Percentiles rank a stretch among this genome's conserved stretches.
These are phyloP conservation scores for Bufo gargarizans DNA, from an alignment of 2,113 vertebrate species.

Conservation along the genomic window DNA sequence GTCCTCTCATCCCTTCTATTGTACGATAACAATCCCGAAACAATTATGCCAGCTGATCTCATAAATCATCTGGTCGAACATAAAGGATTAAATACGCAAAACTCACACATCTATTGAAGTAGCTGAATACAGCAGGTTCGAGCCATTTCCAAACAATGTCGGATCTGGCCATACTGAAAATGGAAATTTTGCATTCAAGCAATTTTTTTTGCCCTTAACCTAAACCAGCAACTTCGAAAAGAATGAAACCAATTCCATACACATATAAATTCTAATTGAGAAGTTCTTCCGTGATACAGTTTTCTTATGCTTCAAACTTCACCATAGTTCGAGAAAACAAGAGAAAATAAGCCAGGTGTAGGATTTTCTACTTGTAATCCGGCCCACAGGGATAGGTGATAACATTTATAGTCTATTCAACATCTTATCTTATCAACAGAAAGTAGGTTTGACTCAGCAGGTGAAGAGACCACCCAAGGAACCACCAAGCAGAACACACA, in stretches of 20 bases:
- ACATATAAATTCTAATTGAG: background rate
- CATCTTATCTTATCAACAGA: background rate
- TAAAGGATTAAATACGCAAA: background rate
- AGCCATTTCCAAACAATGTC: background rate
- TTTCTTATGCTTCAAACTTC: background rate
- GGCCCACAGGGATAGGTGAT: background rate
- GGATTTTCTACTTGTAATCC: background rate
- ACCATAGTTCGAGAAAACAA: background rate
- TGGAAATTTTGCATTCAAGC: background rate
- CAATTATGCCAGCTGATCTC: slow-evolving; percentile 12
- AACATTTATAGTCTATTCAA: no score
- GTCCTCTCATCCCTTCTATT: slow-evolving; percentile 20
- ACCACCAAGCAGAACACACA: background rate
- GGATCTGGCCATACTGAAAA: background rate
- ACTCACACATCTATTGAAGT: background rate
- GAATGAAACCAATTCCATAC: no score
- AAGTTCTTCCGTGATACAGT: background rate
- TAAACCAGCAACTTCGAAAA: background rate
- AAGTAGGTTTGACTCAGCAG: background rate
- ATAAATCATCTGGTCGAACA: slow-evolving; percentile 25
- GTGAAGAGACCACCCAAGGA: background rate
- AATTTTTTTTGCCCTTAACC: background rate
- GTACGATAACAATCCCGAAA: slow-evolving; percentile 8
- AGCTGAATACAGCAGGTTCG: background rate
- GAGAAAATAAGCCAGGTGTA: background rate